phyloP scores from a whole-genome alignment of 2,113 vertebrate species.

The Lynx canadensis region DNA sequence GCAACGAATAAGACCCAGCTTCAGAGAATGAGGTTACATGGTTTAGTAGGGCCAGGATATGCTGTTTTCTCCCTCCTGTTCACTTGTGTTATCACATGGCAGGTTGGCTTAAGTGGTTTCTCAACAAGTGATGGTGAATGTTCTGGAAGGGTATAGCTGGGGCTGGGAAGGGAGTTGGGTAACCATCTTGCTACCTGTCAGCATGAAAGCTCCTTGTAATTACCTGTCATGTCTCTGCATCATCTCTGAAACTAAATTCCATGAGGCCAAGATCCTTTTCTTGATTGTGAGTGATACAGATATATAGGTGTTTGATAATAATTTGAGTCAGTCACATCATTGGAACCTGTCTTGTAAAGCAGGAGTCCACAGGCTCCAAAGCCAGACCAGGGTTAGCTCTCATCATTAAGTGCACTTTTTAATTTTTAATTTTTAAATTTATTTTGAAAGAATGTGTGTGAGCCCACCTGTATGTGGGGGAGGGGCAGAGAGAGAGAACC shows the following conservation, averaged over 20 bases:
- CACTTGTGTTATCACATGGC: neutral
- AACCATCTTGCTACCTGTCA: neutral
- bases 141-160: neutral
- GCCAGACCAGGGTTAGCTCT: neutral
- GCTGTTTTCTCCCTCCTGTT: neutral
- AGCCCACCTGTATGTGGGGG: too few species aligned
- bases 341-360: neutral
- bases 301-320: neutral
- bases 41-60: neutral
- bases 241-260: neutral
- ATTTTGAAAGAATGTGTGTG: too few species aligned
- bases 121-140: neutral
- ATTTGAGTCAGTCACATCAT: neutral
- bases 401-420: neutral
- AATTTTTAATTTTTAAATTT: conserved; percentile 2
- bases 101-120: neutral
- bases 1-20: neutral
- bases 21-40: neutral
- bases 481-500: too few species aligned
- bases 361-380: neutral
- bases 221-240: neutral
- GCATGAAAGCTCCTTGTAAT: neutral
- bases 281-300: neutral
- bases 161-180: neutral
- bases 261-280: neutral